Evolutionary conservation across 23 tunicate species (phyloP).

Genomic region (Styela clava): DNA sequence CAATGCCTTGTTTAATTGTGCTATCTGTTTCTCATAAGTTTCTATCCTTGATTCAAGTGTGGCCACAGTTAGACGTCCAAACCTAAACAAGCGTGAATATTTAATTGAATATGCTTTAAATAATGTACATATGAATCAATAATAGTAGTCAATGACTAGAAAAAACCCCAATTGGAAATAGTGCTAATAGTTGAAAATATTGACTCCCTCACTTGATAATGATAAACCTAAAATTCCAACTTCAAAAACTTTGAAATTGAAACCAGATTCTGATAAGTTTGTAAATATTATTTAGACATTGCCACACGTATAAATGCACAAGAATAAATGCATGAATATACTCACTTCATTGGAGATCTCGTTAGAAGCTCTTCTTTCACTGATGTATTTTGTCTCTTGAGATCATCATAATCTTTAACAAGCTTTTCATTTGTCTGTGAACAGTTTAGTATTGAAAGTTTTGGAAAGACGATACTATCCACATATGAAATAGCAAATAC

Average conservation of each 20-base stretch:
- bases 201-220: too few species aligned
- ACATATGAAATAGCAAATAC: too few species aligned
- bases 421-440: slow-evolving; percentile 39
- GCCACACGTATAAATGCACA: too few species aligned
- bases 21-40: slow-evolving; percentile 45
- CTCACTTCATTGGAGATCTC: slow-evolving; percentile 74
- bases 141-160: too few species aligned
- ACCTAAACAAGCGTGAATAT: slow-evolving; percentile 27
- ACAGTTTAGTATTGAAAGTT: not conserved
- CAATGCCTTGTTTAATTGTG: slow-evolving; percentile 62
- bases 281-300: too few species aligned
- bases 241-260: too few species aligned
- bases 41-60: slow-evolving; percentile 59
- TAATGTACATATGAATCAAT: too few species aligned
- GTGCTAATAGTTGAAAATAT: too few species aligned
- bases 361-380: slow-evolving; percentile 41
- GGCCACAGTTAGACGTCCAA: slow-evolving; percentile 74
- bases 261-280: too few species aligned
- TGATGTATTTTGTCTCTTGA: slow-evolving; percentile 48
- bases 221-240: too few species aligned
- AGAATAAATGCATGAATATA: too few species aligned
- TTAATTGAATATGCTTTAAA: not conserved
- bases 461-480: not conserved
- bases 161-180: too few species aligned
- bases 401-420: slow-evolving; percentile 43